Evolutionary conservation across 2,113 vertebrate genomes (phyloP).

Genomic region (Hippocampus mohnikei): DNA sequence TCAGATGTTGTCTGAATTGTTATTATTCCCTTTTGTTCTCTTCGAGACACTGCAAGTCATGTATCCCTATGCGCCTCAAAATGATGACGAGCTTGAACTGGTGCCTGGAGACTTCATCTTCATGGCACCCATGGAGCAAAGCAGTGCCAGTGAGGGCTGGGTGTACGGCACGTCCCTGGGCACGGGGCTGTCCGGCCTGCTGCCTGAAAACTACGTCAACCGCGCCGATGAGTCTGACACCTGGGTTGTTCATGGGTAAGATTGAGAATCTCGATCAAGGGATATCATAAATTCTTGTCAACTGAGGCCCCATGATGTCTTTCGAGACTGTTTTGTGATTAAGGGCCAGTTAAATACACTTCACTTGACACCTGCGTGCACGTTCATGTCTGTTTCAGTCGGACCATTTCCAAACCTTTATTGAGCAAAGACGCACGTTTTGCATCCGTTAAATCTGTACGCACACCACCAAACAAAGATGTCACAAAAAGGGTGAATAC

Average conservation of each 20-base stretch:
- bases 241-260: conserved; percentile 95
- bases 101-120: conserved; percentile 92
- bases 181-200: conserved; percentile 88
- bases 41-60: conserved; percentile 89
- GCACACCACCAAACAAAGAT: too few relatives aligned
- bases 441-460: too few relatives aligned
- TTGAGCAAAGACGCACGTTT: too few relatives aligned
- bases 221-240: conserved; percentile 92
- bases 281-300: too few relatives aligned
- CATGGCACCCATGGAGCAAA: conserved; percentile 90
- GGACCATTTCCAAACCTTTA: too few relatives aligned
- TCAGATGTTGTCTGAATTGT: not conserved
- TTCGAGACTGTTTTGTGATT: too few relatives aligned
- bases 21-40: not conserved
- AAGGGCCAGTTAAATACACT: too few relatives aligned
- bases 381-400: too few relatives aligned
- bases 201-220: conserved; percentile 94
- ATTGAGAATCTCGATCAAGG: too few relatives aligned
- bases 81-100: conserved; percentile 94
- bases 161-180: conserved; percentile 87
- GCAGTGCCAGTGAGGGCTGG: conserved; percentile 92
- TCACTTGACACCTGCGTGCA: too few relatives aligned
- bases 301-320: too few relatives aligned
- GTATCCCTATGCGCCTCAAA: conserved; percentile 94
- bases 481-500: too few relatives aligned